Evolutionary conservation across 2,888 invertebrate genomes (phyloP).

Genomic region (Apamea crenata): DNA sequence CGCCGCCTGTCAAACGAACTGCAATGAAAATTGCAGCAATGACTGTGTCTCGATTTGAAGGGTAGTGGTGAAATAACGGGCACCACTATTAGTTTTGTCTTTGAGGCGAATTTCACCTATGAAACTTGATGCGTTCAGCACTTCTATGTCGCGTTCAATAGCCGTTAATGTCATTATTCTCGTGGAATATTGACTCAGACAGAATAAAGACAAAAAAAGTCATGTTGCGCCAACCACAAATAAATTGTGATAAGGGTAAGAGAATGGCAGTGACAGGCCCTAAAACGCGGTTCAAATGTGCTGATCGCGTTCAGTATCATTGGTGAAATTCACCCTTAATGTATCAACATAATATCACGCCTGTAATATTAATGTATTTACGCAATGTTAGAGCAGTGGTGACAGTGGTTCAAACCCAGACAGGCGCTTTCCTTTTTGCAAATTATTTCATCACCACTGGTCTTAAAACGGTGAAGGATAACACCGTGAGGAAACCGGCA

Average conservation of each 20-base stretch:
- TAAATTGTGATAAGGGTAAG: too few species aligned
- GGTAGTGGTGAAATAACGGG: background rate
- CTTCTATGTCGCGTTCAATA: too few species aligned
- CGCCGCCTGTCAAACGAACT: background rate
- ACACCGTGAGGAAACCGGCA: too few species aligned
- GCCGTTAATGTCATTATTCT: background rate
- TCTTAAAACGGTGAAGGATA: too few species aligned
- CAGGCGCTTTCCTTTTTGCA: too few species aligned
- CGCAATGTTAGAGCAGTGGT: too few species aligned
- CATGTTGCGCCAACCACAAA: background rate
- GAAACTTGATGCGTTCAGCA: background rate
- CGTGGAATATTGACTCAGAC: background rate
- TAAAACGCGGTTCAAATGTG: background rate
- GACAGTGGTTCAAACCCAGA: too few species aligned
- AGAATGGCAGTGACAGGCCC: background rate
- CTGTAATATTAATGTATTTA: background rate
- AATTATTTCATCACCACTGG: too few species aligned
- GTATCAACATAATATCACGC: background rate
- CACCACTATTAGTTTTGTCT: background rate
- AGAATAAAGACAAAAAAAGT: background rate
- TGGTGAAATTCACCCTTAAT: background rate
- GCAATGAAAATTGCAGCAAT: background rate
- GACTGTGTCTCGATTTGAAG: background rate
- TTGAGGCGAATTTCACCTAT: background rate
- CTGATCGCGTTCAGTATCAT: background rate